These are phyloP conservation scores for Puma concolor DNA, from an alignment of 2,113 vertebrate genomes.

Conservation along the genomic window DNA sequence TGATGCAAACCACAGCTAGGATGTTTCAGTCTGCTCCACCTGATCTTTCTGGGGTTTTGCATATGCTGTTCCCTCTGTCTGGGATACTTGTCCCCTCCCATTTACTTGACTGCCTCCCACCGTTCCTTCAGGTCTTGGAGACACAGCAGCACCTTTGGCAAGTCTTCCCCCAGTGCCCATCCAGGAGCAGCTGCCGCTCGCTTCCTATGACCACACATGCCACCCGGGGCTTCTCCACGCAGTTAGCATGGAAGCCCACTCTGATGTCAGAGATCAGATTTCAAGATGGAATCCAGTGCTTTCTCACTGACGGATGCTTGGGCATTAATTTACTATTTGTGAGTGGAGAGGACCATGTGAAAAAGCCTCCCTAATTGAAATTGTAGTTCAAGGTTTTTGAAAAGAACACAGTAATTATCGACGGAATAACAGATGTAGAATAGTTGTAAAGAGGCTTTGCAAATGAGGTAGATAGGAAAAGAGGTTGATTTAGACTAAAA, in stretches of 20 bases:
- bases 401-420: neutral
- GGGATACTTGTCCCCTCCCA: neutral
- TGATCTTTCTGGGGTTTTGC: neutral
- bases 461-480: neutral
- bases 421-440: neutral
- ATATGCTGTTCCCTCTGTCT: neutral
- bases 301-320: neutral
- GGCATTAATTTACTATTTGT: conserved; percentile 51
- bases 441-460: conserved; percentile 26
- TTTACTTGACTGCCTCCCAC: neutral
- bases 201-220: neutral
- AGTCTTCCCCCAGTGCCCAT: neutral
- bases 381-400: neutral
- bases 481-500: neutral
- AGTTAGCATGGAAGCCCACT: neutral
- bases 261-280: neutral
- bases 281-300: neutral
- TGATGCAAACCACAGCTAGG: neutral
- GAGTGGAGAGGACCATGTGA: neutral
- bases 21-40: neutral
- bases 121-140: neutral
- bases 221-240: neutral
- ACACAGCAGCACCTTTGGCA: neutral
- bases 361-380: neutral
- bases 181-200: neutral